Conservation (phyloP, 2,113 vertebrate species). For the Globicephala melas region DNA sequence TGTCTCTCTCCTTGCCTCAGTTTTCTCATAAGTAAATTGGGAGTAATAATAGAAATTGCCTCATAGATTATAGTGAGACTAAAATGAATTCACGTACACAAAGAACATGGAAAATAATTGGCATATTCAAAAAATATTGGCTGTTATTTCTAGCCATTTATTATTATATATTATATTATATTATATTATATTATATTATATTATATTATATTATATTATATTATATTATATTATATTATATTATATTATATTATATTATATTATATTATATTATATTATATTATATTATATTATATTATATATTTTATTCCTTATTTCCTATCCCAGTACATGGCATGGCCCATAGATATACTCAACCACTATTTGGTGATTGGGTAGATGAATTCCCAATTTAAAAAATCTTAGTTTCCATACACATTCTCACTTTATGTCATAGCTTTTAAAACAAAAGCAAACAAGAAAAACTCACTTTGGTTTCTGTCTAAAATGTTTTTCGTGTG, state of each 20-base stretch:
- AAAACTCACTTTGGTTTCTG: neutral
- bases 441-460: neutral
- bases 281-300: neutral
- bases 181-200: too few species aligned
- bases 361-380: neutral
- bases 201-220: too few species aligned
- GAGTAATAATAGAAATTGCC: neutral
- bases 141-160: neutral
- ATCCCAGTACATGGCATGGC: neutral
- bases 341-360: neutral
- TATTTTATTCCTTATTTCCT: neutral
- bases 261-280: neutral
- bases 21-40: neutral
- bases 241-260: too few species aligned
- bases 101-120: neutral
- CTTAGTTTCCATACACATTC: neutral
- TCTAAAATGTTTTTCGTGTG: neutral
- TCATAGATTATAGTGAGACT: neutral
- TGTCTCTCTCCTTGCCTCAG: neutral
- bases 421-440: neutral
- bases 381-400: neutral
- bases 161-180: too few species aligned
- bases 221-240: too few species aligned
- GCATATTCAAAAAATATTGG: neutral
- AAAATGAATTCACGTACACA: neutral